These are phyloP conservation scores for Phyllostomus discolor DNA, from an alignment of 2,113 vertebrate genomes.

Conservation along the genomic window DNA sequence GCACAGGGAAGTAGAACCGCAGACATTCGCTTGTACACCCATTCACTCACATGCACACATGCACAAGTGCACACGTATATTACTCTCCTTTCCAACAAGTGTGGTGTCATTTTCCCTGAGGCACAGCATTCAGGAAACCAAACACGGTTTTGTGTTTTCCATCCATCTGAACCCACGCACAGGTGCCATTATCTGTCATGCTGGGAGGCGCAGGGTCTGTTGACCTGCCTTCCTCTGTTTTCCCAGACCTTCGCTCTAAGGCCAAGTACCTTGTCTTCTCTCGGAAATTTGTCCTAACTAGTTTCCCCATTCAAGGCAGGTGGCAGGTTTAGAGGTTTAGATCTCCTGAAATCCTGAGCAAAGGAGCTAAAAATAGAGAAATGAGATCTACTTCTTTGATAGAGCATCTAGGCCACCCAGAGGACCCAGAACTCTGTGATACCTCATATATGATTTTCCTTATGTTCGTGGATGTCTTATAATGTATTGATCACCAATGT, in stretches of 20 bases:
- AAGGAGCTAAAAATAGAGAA: not conserved
- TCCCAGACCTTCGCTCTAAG: not conserved
- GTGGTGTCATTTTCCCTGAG: not conserved
- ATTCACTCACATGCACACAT: not conserved
- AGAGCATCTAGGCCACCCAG: not conserved
- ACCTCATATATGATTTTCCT: not conserved
- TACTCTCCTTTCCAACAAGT: not conserved
- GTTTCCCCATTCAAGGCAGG: not conserved
- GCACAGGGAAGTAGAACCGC: not conserved
- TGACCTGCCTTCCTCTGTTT: not conserved
- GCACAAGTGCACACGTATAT: not conserved
- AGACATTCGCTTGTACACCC: too few species aligned
- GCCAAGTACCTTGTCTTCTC: not conserved
- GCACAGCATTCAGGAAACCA: not conserved
- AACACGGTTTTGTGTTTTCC: not conserved
- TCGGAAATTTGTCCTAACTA: not conserved
- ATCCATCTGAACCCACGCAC: not conserved
- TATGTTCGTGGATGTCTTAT: not conserved
- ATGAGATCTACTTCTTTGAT: not conserved
- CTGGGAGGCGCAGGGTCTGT: not conserved
- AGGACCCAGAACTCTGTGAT: not conserved
- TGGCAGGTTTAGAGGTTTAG: not conserved
- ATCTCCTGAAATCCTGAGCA: not conserved
- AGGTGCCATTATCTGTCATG: not conserved
- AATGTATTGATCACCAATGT: not conserved